Percentiles rank a stretch among this genome's conserved stretches.
phyloP scores from a whole-genome alignment of 2,888 invertebrate genomes.

The Amphipoea lucens region DNA sequence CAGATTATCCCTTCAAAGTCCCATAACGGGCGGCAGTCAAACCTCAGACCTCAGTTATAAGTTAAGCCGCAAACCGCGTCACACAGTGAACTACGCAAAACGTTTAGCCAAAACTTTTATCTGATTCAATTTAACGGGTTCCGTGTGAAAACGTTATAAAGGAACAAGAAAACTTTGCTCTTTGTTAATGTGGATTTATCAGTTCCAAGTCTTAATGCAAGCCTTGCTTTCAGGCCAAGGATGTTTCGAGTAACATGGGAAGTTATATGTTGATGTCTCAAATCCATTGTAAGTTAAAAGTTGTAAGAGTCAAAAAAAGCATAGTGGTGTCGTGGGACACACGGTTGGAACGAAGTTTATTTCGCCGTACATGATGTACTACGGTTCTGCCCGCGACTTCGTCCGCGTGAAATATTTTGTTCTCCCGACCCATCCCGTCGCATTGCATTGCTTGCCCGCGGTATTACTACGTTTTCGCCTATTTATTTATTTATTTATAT shows the following conservation, averaged over 20 bases:
- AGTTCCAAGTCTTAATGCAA: slow-evolving; percentile 40
- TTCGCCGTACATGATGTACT: not conserved
- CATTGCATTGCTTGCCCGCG: too few species aligned
- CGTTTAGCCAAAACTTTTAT: slow-evolving; percentile 61
- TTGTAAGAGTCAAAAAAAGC: not conserved
- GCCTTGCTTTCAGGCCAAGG: slow-evolving; percentile 24
- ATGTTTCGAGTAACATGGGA: slow-evolving; percentile 12
- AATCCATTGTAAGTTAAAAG: slow-evolving; percentile 15
- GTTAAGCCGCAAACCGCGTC: slow-evolving; percentile 45
- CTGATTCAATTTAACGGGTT: slow-evolving; percentile 60
- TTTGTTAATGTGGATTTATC: slow-evolving; percentile 60
- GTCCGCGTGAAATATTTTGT: too few species aligned
- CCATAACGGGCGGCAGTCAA: slow-evolving; percentile 48
- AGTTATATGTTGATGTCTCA: slow-evolving; percentile 26
- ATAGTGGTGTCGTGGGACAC: not conserved
- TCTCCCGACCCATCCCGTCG: too few species aligned
- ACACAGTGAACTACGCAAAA: slow-evolving; percentile 56
- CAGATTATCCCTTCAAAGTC: slow-evolving; percentile 50
- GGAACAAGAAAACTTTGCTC: slow-evolving; percentile 53
- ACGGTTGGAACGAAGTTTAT: not conserved
- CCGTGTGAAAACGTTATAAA: slow-evolving; percentile 61
- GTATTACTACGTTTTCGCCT: too few species aligned
- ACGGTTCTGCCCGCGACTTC: too few species aligned
- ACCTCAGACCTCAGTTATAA: slow-evolving; percentile 43
- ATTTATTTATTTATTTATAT: too few species aligned